phyloP scores from a whole-genome alignment of 2,113 vertebrate species.

The Saimiri boliviensis region DNA sequence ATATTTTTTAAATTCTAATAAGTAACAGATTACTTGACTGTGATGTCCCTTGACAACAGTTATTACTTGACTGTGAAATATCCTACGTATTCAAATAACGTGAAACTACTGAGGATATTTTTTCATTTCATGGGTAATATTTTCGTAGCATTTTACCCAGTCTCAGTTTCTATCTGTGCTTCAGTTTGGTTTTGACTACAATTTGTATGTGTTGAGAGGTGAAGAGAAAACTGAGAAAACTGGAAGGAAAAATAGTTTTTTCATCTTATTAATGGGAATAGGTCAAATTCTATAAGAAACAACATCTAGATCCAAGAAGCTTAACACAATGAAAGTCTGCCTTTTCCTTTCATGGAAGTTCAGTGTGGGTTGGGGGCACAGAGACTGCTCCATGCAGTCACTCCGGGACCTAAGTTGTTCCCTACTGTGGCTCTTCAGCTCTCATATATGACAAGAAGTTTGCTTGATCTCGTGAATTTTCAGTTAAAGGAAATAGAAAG shows the following conservation, averaged over 20 bases:
- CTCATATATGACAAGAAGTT: not conserved
- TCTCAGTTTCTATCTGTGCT: not conserved
- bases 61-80: not conserved
- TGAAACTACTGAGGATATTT: not conserved
- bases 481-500: not conserved
- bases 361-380: not conserved
- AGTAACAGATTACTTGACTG: not conserved
- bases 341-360: constrained; percentile 3
- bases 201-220: not conserved
- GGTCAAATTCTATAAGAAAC: not conserved
- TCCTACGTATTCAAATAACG: not conserved
- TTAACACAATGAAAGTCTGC: not conserved
- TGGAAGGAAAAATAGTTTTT: not conserved
- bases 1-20: not conserved
- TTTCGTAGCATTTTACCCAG: not conserved
- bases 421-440: not conserved
- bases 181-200: not conserved
- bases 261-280: not conserved
- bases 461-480: not conserved
- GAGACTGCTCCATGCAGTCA: not conserved
- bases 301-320: not conserved
- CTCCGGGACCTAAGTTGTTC: not conserved
- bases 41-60: not conserved
- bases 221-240: not conserved
- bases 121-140: not conserved